Percentiles rank a stretch among this genome's conserved stretches.
These are phyloP conservation scores for Ancistrus triradiatus DNA, from an alignment of 2,113 vertebrate genomes.

Conservation along the genomic window DNA sequence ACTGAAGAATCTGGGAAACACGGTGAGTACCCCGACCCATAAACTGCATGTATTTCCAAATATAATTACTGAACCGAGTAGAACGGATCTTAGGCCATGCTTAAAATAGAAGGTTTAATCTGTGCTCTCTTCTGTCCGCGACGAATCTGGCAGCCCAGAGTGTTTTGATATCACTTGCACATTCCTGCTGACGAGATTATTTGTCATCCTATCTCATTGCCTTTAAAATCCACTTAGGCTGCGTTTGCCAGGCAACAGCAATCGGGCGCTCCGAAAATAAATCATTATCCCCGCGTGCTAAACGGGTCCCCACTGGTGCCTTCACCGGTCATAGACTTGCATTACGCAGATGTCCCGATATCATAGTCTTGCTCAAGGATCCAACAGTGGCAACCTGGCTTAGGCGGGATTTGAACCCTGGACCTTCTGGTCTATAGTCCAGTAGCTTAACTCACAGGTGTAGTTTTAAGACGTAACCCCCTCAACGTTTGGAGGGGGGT, in stretches of 20 bases:
- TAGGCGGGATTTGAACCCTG: too few species aligned
- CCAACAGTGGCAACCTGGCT: too few species aligned
- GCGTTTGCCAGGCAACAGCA: constrained; percentile 57
- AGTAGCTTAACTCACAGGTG: too few species aligned
- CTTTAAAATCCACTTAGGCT: constrained; percentile 22
- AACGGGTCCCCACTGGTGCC: background rate
- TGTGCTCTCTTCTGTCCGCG: background rate
- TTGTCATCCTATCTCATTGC: constrained; percentile 41
- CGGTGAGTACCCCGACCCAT: constrained; percentile 72
- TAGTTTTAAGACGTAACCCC: too few species aligned
- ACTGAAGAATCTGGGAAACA: constrained; percentile 94
- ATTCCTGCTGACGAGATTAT: constrained; percentile 29
- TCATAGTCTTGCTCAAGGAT: too few species aligned
- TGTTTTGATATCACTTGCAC: constrained; percentile 33
- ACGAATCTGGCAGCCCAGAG: constrained; percentile 14
- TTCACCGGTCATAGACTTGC: too few species aligned
- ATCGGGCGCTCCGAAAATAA: constrained; percentile 6
- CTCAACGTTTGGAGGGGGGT: too few species aligned
- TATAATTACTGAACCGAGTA: too few species aligned
- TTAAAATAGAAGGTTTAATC: constrained; percentile 9
- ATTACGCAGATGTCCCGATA: too few species aligned
- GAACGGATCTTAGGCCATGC: background rate
- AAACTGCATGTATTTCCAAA: too few species aligned
- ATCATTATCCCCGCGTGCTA: too few species aligned
- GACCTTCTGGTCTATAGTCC: too few species aligned